Percentiles rank a stretch among this genome's conserved stretches.
phyloP scores from a whole-genome alignment of 2,113 vertebrate species.

The Platysternon megacephalum region DNA sequence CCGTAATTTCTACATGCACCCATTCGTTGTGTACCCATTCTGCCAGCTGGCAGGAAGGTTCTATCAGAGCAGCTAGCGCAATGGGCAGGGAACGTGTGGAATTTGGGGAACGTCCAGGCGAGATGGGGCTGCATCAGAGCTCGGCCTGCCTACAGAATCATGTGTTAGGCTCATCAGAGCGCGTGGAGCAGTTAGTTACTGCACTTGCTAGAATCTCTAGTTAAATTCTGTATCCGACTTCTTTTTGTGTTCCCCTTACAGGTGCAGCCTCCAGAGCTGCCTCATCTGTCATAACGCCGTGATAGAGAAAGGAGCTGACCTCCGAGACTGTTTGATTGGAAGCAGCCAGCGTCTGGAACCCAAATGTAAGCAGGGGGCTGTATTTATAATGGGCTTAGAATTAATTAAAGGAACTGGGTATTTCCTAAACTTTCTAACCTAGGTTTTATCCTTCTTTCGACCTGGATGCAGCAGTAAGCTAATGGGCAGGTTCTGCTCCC shows the following conservation, averaged over 20 bases:
- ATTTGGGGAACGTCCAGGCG: neutral
- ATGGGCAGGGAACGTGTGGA: neutral
- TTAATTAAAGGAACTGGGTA: neutral
- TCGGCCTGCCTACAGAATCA: neutral
- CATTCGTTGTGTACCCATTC: neutral
- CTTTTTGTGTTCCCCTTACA: conserved; percentile 72
- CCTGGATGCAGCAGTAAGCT: neutral
- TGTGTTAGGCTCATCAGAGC: neutral
- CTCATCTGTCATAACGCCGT: conserved; percentile 93
- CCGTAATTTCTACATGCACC: neutral
- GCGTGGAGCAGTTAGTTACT: neutral
- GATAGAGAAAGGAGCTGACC: conserved; percentile 92
- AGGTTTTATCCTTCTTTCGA: conserved; percentile 5
- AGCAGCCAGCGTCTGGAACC: conserved; percentile 87
- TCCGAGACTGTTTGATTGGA: conserved; percentile 95
- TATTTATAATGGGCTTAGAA: neutral
- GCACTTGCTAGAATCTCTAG: conserved; percentile 8
- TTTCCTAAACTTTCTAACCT: neutral
- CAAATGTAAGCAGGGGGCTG: conserved; percentile 83
- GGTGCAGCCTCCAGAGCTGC: conserved; percentile 92
- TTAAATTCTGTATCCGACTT: neutral
- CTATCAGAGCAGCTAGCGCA: neutral
- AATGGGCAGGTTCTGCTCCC: neutral
- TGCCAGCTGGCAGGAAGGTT: conserved; percentile 17
- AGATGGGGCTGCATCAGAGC: neutral